phyloP scores from a whole-genome alignment of 2,888 invertebrate genomes.

The Dicyrtomina minuta region DNA sequence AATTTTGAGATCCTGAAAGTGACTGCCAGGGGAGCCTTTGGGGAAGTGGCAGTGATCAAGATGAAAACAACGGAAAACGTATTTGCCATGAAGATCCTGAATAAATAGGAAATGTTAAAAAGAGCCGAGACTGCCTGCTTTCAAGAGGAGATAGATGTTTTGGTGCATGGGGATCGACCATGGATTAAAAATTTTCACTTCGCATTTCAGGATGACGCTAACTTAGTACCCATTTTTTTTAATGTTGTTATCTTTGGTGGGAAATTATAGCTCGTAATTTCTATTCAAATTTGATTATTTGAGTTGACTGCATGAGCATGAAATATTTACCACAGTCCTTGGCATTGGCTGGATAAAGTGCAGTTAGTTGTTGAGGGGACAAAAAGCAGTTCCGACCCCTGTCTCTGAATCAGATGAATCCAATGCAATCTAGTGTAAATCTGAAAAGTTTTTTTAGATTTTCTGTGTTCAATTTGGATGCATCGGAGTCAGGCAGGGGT shows the following conservation, averaged over 20 bases:
- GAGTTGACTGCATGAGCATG: conserved; percentile 13
- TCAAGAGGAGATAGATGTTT: conserved; percentile 92
- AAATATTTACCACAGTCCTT: conserved; percentile 15
- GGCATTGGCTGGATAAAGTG: too few species aligned
- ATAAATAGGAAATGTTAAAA: conserved; percentile 99
- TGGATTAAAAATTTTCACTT: conserved; percentile 99
- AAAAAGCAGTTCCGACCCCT: too few species aligned
- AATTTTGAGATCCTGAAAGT: conserved; percentile 98
- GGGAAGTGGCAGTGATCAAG: conserved; percentile 96
- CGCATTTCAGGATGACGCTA: conserved; percentile 97
- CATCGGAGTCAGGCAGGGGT: too few species aligned
- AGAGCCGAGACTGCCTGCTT: conserved; percentile 90
- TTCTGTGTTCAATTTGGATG: too few species aligned
- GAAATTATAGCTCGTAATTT: not conserved
- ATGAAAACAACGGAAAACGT: conserved; percentile 79
- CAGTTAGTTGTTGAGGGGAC: too few species aligned
- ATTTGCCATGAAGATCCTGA: conserved; percentile 98
- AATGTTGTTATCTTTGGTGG: not conserved
- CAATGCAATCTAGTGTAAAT: too few species aligned
- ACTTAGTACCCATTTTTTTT: conserved; percentile 67
- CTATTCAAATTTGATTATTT: conserved; percentile 4
- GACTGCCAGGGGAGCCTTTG: conserved; percentile 97
- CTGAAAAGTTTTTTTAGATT: too few species aligned
- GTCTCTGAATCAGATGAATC: too few species aligned
- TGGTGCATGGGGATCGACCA: conserved; percentile 92